Evolutionary conservation across 2,888 invertebrate species (phyloP).

Genomic region (Lissocephala sabroskyi): DNA sequence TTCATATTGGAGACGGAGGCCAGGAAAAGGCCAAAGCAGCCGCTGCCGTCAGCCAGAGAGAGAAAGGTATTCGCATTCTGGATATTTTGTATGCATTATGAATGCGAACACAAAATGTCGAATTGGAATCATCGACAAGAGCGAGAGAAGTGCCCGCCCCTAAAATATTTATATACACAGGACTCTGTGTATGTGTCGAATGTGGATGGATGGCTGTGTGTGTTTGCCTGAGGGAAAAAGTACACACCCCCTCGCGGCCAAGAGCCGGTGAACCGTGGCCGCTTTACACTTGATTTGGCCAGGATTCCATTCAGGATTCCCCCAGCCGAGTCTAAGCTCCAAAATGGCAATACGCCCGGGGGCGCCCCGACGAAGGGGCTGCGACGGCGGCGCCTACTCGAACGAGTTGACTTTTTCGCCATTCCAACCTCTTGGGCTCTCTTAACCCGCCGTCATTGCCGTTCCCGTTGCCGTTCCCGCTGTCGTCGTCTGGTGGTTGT

Average conservation of each 20-base stretch:
- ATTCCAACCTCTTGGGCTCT: too few species aligned
- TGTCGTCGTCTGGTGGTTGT: too few species aligned
- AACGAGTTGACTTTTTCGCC: slow-evolving; percentile 53
- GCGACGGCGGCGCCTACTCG: slow-evolving; percentile 33
- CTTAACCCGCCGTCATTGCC: too few species aligned
- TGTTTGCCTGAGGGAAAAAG: too few species aligned
- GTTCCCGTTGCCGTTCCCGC: slow-evolving; percentile 10
- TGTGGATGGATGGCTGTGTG: background rate
- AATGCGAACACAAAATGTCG: slow-evolving; percentile 69
- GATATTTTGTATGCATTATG: slow-evolving; percentile 38
- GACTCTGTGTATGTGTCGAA: too few species aligned
- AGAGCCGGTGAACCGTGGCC: slow-evolving; percentile 56
- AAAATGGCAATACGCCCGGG: slow-evolving; percentile 63
- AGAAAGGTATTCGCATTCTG: slow-evolving; percentile 3
- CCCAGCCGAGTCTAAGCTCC: slow-evolving; percentile 7
- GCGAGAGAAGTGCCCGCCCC: slow-evolving; percentile 64
- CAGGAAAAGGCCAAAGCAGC: slow-evolving; percentile 17
- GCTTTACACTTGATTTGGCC: slow-evolving; percentile 49
- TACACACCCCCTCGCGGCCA: slow-evolving; percentile 42
- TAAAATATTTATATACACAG: slow-evolving; percentile 67
- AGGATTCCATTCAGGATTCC: too few species aligned
- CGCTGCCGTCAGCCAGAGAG: slow-evolving; percentile 17
- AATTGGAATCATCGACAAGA: slow-evolving; percentile 59
- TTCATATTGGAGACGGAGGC: slow-evolving; percentile 39
- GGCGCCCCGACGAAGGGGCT: background rate